phyloP scores from a whole-genome alignment of 2,113 vertebrate species.

The Neolamprologus devosi region DNA sequence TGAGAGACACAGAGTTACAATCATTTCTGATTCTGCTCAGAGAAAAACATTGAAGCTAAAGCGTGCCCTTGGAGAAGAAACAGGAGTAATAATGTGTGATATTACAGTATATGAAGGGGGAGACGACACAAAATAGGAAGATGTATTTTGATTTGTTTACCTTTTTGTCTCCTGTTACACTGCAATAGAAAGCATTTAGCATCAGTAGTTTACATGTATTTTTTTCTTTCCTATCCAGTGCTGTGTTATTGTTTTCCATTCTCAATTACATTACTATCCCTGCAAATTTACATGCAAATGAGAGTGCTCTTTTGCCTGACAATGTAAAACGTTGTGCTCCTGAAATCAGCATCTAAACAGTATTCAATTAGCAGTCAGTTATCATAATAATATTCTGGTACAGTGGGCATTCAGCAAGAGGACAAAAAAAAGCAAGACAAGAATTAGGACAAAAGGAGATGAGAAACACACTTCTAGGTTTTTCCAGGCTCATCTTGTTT shows the following conservation, averaged over 20 bases:
- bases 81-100: not conserved
- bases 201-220: not conserved
- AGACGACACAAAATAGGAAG: not conserved
- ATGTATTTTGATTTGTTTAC: not conserved
- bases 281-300: not conserved
- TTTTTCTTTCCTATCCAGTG: not conserved
- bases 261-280: not conserved
- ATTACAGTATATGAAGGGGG: not conserved
- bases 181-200: not conserved
- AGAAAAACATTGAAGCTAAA: not conserved
- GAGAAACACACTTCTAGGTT: not conserved
- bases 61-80: not conserved
- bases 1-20: not conserved
- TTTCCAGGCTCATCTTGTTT: not conserved
- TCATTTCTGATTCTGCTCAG: not conserved
- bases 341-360: not conserved
- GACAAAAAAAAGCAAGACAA: not conserved
- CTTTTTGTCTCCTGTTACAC: not conserved
- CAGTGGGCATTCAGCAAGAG: not conserved
- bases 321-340: not conserved
- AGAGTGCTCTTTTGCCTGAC: not conserved
- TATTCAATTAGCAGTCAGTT: not conserved
- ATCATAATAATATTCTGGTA: not conserved
- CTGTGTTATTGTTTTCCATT: not conserved
- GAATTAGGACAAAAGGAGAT: not conserved